Base-by-base conservation (phyloP, 1,140 invertebrate species). In the Pararge aegeria region DNA sequence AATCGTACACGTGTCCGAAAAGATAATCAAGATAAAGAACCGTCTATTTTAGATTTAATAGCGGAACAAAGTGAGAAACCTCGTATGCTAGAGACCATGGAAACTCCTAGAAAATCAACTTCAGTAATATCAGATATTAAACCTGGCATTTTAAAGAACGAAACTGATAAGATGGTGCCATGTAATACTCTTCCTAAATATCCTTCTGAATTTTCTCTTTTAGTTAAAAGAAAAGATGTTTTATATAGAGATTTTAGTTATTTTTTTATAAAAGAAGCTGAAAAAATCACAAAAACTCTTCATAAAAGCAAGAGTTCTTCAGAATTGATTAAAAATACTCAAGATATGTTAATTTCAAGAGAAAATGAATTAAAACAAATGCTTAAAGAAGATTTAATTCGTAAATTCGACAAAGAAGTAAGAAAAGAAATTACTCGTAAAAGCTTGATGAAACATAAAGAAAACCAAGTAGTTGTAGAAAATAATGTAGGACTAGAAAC, bases 291-390 rank as follows among this genome's bases (percentile, higher is more conserved):
- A 54, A 57, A 61, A 49, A 12, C 37, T 38, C n/a, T 55, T 12
- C 54, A 49, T 59, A 58, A 38, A 29, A 30, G 34, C 13, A 66
- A 69, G 44, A 80, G 68, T 61, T 80, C 80, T 10, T 66, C 70
- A n/a, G 80, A 83, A 59, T 58, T 83, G 52, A 79, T 83, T 24
- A 69, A 64, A 67, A 70, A 73, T 34, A 73, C 68, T 13, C 68
- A 70, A 53, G 62, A 82, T 61, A 73, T 68, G 58, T 53, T 80
- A 38, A 44, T 54, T 40, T 30, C 19, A 16, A 67, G 60, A 58
- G 56, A 54, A 38, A 60, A 69, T 44, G 58, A 70, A 40, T 64
- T 75, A 55, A 72, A 61, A 24, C 38, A 30, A 20, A 69, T 48
- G 13, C 51, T 49, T 40, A 49, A 65, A 21, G 15, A 61, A 53